Evolutionary conservation across 2,113 vertebrate species (phyloP).

Genomic region (Trichomycterus rosablanca): DNA sequence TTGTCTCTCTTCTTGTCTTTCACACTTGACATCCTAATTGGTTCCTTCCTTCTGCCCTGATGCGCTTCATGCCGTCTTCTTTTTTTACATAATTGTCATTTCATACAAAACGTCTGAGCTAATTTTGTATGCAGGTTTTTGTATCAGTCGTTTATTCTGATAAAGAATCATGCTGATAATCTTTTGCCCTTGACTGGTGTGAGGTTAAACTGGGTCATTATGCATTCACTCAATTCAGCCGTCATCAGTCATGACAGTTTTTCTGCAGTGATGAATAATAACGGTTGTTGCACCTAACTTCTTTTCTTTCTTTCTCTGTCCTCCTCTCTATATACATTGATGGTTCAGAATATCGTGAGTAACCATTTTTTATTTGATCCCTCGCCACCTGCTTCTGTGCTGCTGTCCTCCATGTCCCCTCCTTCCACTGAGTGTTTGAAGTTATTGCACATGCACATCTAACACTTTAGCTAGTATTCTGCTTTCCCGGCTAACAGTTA

Average conservation of each 20-base stretch:
- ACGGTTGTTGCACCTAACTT: slow-evolving; percentile 39
- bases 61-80: not conserved
- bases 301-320: slow-evolving; percentile 30
- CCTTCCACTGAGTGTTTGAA: slow-evolving; percentile 53
- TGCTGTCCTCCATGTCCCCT: slow-evolving; percentile 33
- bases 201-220: not conserved
- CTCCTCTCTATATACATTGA: slow-evolving; percentile 35
- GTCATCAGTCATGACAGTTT: not conserved
- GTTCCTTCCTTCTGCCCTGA: not conserved
- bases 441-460: not conserved
- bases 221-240: not conserved
- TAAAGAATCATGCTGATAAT: not conserved
- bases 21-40: not conserved
- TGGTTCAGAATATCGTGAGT: slow-evolving; percentile 84
- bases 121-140: not conserved
- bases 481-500: no score
- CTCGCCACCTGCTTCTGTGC: slow-evolving; percentile 40
- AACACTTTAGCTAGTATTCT: no score
- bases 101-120: slow-evolving; percentile 8
- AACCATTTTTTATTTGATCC: slow-evolving; percentile 45
- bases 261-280: not conserved
- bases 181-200: not conserved
- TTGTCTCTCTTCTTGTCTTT: not conserved
- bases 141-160: not conserved
- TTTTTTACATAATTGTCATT: not conserved